Evolutionary conservation across 1,140 invertebrate genomes (phyloP).

Genomic region (Maconellicoccus hirsutus): DNA sequence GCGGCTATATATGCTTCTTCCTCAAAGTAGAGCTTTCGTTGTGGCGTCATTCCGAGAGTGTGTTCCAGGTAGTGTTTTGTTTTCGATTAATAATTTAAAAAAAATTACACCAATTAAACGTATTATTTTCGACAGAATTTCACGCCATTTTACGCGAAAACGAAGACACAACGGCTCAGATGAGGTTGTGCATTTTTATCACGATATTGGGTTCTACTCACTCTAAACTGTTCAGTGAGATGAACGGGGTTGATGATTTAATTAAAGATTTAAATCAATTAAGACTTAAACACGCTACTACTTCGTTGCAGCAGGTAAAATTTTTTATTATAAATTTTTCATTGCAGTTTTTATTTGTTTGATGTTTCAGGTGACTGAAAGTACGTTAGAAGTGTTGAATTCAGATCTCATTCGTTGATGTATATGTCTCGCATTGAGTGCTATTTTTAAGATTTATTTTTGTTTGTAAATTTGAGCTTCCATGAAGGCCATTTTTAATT

Average conservation of each 20-base stretch:
- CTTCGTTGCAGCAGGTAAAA: not conserved
- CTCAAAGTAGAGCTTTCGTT: not conserved
- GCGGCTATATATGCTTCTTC: not conserved
- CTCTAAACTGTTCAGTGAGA: not conserved
- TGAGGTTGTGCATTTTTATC: not conserved
- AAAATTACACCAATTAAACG: not conserved
- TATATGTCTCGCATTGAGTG: too few species aligned
- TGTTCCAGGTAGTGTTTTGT: not conserved
- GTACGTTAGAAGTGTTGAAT: not conserved
- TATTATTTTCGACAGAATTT: not conserved
- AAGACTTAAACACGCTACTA: not conserved
- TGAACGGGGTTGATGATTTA: not conserved
- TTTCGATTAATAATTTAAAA: not conserved
- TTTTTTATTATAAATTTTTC: not conserved
- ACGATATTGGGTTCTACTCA: slow-evolving; percentile 1
- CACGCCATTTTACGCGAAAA: not conserved
- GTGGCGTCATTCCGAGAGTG: not conserved
- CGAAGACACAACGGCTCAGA: not conserved
- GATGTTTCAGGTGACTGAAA: not conserved
- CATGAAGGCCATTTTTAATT: too few species aligned
- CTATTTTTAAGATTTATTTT: too few species aligned
- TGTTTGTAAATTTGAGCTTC: too few species aligned
- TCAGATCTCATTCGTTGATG: too few species aligned
- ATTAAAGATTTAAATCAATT: not conserved
- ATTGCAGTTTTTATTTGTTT: not conserved